A percentile compares a stretch with the other conserved stretches of the same genome.
These are phyloP conservation scores for Limnephilus auricula DNA, from an alignment of 2,888 invertebrate species.

Conservation along the genomic window DNA sequence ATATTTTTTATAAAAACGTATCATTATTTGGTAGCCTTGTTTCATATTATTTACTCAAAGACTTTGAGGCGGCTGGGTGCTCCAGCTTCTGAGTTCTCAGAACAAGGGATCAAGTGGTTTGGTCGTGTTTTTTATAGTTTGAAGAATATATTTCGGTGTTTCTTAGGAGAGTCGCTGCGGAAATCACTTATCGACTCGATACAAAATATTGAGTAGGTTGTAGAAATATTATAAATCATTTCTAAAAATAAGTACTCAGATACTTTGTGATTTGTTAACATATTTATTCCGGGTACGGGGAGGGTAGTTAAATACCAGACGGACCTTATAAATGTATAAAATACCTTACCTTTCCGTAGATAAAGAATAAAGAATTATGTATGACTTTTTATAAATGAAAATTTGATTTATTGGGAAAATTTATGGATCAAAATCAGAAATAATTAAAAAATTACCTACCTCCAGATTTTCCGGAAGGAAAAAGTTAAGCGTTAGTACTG, in stretches of 20 bases:
- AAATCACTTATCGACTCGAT: conserved; percentile 21
- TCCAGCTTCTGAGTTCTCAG: background rate
- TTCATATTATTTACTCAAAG: conserved; percentile 52
- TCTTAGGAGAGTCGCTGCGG: background rate
- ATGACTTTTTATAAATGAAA: no score
- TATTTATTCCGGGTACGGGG: no score
- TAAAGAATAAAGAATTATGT: no score
- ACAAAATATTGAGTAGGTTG: background rate
- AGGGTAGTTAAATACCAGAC: no score
- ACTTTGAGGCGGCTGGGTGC: conserved; percentile 25
- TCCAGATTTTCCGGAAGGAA: background rate
- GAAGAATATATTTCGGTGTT: conserved; percentile 19
- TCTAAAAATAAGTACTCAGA: background rate
- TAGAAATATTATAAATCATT: background rate
- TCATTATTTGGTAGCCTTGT: background rate
- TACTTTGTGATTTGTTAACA: background rate
- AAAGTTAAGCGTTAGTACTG: background rate
- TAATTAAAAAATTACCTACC: background rate
- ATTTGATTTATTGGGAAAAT: no score
- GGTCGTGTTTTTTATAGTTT: conserved; percentile 53
- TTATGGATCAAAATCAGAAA: no score
- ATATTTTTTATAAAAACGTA: background rate
- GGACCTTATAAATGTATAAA: no score
- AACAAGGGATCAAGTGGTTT: conserved; percentile 57
- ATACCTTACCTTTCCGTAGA: no score